Evolutionary conservation across 2,888 invertebrate genomes (phyloP).

Genomic region (Glaucopsyche alexis): DNA sequence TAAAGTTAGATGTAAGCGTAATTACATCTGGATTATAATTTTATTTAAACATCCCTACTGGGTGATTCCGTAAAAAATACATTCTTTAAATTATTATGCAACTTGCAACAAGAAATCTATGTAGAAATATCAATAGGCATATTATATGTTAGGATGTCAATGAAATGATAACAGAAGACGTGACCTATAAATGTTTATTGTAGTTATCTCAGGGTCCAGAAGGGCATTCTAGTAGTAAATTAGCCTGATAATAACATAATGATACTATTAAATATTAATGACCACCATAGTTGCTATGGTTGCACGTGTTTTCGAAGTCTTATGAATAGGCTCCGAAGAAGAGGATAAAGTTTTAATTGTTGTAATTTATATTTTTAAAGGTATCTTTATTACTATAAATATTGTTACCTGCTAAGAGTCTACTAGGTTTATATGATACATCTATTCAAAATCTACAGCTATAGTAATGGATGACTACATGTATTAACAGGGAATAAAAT

Average conservation of each 20-base stretch:
- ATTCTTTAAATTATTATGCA: not conserved
- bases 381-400: not conserved
- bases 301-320: no score
- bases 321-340: not conserved
- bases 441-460: not conserved
- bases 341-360: no score
- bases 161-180: slow-evolving; percentile 52
- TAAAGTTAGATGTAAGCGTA: no score
- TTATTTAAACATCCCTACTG: no score
- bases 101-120: not conserved
- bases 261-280: not conserved
- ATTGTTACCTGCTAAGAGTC: not conserved
- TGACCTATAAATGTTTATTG: slow-evolving; percentile 46
- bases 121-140: slow-evolving; percentile 27
- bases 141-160: slow-evolving; percentile 47
- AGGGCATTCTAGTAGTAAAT: slow-evolving; percentile 26
- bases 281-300: not conserved
- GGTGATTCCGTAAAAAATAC: no score
- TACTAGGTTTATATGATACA: not conserved
- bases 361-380: not conserved
- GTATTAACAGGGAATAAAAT: no score
- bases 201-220: slow-evolving; percentile 27
- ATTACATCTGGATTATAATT: no score
- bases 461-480: not conserved
- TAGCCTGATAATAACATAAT: slow-evolving; percentile 30